phyloP scores from a whole-genome alignment of 2,113 vertebrate species.

The Pituophis catenifer region DNA sequence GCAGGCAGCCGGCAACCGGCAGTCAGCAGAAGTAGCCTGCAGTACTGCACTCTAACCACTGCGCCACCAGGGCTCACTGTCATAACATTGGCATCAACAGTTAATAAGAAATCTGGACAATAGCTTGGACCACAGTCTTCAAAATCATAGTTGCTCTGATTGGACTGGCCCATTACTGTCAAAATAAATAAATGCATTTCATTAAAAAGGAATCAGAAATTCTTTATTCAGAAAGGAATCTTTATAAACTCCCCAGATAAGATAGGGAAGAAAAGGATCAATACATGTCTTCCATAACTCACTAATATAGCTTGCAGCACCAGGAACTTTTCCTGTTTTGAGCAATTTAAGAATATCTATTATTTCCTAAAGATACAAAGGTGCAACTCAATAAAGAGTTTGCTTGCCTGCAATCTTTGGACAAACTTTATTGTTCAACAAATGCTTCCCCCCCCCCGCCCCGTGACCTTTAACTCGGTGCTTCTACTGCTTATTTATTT shows the following conservation, averaged over 20 bases:
- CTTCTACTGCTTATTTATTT: background rate
- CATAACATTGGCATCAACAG: background rate
- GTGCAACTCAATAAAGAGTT: background rate
- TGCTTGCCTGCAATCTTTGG: background rate
- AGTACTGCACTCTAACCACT: too few species aligned
- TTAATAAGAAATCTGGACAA: background rate
- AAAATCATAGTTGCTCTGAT: background rate
- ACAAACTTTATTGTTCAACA: background rate
- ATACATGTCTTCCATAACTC: background rate
- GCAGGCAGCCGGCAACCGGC: too few species aligned
- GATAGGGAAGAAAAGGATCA: background rate
- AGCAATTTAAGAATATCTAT: background rate
- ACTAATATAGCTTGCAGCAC: background rate
- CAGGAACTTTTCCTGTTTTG: background rate
- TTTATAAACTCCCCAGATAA: background rate
- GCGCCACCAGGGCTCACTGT: background rate
- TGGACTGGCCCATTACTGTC: background rate
- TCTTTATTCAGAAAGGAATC: background rate
- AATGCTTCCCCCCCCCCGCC: background rate
- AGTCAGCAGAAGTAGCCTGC: too few species aligned
- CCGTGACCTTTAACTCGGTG: background rate
- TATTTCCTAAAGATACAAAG: background rate
- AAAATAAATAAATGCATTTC: background rate
- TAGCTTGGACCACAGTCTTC: background rate
- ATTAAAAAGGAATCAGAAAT: background rate